These are phyloP conservation scores for Laspeyria flexula DNA, from an alignment of 2,888 invertebrate genomes.

Conservation along the genomic window DNA sequence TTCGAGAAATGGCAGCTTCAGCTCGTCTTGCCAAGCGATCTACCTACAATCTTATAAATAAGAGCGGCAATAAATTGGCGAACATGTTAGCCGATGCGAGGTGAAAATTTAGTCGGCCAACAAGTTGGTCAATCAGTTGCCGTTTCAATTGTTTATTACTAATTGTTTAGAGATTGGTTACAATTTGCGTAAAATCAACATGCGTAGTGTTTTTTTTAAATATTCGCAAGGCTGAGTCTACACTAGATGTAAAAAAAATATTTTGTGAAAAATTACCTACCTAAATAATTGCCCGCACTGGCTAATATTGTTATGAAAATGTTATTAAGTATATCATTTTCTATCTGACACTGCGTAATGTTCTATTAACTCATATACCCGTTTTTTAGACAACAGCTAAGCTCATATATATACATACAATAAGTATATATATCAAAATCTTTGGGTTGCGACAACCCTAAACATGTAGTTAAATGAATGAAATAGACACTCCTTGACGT, in stretches of 20 bases:
- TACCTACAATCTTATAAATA: not conserved
- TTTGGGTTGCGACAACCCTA: slow-evolving; percentile 27
- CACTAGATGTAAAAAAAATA: not conserved
- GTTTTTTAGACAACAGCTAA: slow-evolving; percentile 50
- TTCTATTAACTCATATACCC: slow-evolving; percentile 45
- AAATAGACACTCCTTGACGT: slow-evolving; percentile 18
- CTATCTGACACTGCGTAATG: slow-evolving; percentile 19
- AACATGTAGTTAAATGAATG: slow-evolving; percentile 13
- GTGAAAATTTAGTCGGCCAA: not conserved
- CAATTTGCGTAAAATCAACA: not conserved
- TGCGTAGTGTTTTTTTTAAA: not conserved
- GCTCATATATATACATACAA: slow-evolving; percentile 46
- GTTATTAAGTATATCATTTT: slow-evolving; percentile 13
- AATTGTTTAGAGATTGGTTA: not conserved
- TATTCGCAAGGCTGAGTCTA: not conserved
- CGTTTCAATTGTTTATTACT: not conserved
- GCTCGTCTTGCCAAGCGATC: not conserved
- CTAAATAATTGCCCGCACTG: slow-evolving; percentile 14
- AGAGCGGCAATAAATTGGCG: not conserved
- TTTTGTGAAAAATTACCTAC: not conserved
- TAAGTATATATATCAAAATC: slow-evolving; percentile 39
- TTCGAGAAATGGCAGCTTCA: not conserved
- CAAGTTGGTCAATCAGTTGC: not conserved
- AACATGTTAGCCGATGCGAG: not conserved
- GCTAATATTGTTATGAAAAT: slow-evolving; percentile 18